Base-by-base conservation (phyloP, 2,113 vertebrate genomes). In the Lepus timidus region DNA sequence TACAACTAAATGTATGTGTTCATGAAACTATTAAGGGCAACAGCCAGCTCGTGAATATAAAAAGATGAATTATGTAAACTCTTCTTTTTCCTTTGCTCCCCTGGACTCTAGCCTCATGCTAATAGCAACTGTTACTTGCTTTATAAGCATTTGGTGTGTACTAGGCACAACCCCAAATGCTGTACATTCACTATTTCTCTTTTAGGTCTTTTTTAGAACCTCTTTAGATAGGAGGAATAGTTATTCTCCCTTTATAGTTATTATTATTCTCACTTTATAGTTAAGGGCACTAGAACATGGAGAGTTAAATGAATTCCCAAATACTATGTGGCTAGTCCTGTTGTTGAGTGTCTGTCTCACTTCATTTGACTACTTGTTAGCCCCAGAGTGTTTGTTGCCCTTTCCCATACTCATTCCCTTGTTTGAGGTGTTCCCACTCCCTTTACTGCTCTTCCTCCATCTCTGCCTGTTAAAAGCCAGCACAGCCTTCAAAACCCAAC, bases 11-110 rank as follows among this genome's bases (percentile, higher is more conserved):
- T 36, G 20, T 82, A 67, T 58, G 10, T 51, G 65, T 94, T 94
- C 85, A 29, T 64, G 65, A 88, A 87, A 36, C 25, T 87, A 73
- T 20, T 39, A 20, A 44, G 71, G 51, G 5, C 13, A 52, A 71
- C 44, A 44, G 44, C 44, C 49, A 85, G 49, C 27, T 94, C 95
- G 70, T 71, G 39, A 96, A 39, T 58, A 52, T 70, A 78, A 82
- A 78, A 83, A 84, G 80, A 68, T 10, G 27, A 83, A 81, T 51
- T 62, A 94, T 25, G 88, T 55, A 65, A 27, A 52, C 4, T 33
- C n/a, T 88, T 80, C 74, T 78, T 23, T 85, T 44, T 13, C 2
- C 44, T n/a, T 52, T 91, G 73, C n/a, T 81, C 9, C 27, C 65
- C 73, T 75, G 25, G 10, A 86, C 22, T 68, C 61, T 9, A 83